Evolutionary conservation across 2,113 vertebrate species (phyloP).

Genomic region (Atrichornis clamosus): DNA sequence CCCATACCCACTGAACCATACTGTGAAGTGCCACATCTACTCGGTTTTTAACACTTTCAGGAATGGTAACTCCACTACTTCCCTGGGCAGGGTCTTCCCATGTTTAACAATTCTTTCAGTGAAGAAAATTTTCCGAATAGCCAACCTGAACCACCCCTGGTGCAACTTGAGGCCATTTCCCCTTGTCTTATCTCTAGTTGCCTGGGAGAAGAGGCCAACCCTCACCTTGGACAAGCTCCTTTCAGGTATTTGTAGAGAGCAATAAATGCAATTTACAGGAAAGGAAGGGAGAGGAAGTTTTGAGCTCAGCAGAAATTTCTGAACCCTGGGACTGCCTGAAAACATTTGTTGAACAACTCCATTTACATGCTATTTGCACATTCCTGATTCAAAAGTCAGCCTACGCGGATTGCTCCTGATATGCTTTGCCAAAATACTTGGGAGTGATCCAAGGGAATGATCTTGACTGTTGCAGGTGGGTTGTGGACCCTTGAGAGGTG

Average conservation of each 20-base stretch:
- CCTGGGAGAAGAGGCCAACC: background rate
- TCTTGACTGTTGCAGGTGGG: conserved; percentile 37
- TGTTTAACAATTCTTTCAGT: background rate
- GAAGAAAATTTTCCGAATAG: background rate
- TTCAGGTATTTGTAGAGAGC: background rate
- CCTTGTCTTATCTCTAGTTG: background rate
- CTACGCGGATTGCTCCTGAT: background rate
- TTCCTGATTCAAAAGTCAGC: conserved; percentile 29
- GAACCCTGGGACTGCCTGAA: background rate
- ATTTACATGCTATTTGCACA: background rate
- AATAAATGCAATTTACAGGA: background rate
- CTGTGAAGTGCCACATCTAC: accelerated
- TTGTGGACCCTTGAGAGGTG: background rate
- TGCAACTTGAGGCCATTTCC: background rate
- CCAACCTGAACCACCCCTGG: background rate
- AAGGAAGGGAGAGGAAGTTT: background rate
- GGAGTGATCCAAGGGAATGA: background rate
- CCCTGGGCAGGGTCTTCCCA: background rate
- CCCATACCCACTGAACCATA: background rate
- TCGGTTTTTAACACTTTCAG: background rate
- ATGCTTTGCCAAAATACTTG: conserved; percentile 8
- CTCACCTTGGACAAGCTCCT: background rate
- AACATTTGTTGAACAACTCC: background rate
- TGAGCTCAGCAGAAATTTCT: background rate
- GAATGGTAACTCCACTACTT: background rate